A percentile compares a stretch with the other conserved stretches of the same genome.
These are phyloP conservation scores for Paedocypris sp. DNA, from an alignment of 2,113 vertebrate genomes.

Conservation along the genomic window DNA sequence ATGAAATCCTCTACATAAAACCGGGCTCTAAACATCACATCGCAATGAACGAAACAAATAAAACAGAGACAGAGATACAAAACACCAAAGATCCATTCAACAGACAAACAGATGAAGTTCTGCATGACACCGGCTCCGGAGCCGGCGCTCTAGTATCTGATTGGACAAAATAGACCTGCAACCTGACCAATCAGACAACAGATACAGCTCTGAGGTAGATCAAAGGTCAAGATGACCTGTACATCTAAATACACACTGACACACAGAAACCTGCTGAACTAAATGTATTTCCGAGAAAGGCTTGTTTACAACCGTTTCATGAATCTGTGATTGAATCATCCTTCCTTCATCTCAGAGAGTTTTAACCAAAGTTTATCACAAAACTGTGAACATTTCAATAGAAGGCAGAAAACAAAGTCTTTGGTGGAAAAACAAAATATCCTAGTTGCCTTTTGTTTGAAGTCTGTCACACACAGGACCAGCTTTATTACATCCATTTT, in stretches of 20 bases:
- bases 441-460: slow-evolving; percentile 22
- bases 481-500: no score
- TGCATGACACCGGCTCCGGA: slow-evolving; percentile 86
- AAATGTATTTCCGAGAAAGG: slow-evolving; percentile 68
- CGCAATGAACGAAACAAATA: slow-evolving; percentile 29
- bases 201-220: slow-evolving; percentile 98
- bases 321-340: slow-evolving; percentile 22
- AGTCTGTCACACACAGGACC: no score
- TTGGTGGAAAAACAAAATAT: slow-evolving; percentile 74
- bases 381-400: no score
- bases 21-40: slow-evolving; percentile 37
- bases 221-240: slow-evolving; percentile 88
- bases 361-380: no score
- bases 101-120: slow-evolving; percentile 52
- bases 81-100: slow-evolving; percentile 23
- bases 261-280: slow-evolving; percentile 60
- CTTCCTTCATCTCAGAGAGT: no score
- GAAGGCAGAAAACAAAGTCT: slow-evolving; percentile 57
- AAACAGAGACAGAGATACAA: slow-evolving; percentile 35
- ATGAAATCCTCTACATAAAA: slow-evolving; percentile 9
- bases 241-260: slow-evolving; percentile 74
- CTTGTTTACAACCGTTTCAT: slow-evolving; percentile 38
- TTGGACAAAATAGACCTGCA: slow-evolving; percentile 71
- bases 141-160: slow-evolving; percentile 85
- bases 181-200: slow-evolving; percentile 82